Conservation (phyloP, 2,888 invertebrate species). For the Tricholauxania praeusta region DNA sequence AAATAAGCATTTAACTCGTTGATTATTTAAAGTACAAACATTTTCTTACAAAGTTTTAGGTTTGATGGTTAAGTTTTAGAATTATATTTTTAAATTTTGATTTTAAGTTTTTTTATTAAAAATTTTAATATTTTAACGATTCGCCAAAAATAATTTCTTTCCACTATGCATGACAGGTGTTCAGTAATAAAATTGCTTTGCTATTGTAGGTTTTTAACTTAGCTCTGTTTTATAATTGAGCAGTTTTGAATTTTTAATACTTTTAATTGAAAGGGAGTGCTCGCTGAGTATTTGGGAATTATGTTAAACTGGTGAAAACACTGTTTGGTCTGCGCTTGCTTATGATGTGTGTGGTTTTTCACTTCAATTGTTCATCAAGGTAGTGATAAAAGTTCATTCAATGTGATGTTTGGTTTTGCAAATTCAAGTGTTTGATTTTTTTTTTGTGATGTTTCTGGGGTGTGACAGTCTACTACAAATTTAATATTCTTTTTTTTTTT, state of each 20-base stretch:
- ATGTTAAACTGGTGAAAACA: slow-evolving; percentile 18
- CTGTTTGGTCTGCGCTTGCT: slow-evolving; percentile 5
- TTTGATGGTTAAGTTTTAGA: slow-evolving; percentile 33
- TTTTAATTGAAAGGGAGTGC: too few species aligned
- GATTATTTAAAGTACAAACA: background rate
- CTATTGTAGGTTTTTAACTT: too few species aligned
- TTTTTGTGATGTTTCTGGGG: too few species aligned
- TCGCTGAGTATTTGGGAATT: background rate
- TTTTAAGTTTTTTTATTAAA: slow-evolving; percentile 48
- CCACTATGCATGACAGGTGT: slow-evolving; percentile 35
- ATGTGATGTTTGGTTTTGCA: background rate
- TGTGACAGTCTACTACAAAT: too few species aligned
- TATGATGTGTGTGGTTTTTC: slow-evolving; percentile 16
- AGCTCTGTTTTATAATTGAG: too few species aligned
- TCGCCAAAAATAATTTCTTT: slow-evolving; percentile 64
- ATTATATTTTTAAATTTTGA: slow-evolving; percentile 40
- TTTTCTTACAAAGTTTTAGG: slow-evolving; percentile 24
- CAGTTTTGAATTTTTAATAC: too few species aligned
- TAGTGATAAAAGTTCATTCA: slow-evolving; percentile 8
- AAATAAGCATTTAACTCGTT: too few species aligned
- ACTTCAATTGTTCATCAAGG: slow-evolving; percentile 13
- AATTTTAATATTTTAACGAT: slow-evolving; percentile 52
- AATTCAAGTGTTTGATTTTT: background rate
- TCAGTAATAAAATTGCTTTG: slow-evolving; percentile 10
- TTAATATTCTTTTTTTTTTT: too few species aligned